Evolutionary conservation across 2,888 invertebrate species (phyloP).

Genomic region (Acutogordius australiensis): DNA sequence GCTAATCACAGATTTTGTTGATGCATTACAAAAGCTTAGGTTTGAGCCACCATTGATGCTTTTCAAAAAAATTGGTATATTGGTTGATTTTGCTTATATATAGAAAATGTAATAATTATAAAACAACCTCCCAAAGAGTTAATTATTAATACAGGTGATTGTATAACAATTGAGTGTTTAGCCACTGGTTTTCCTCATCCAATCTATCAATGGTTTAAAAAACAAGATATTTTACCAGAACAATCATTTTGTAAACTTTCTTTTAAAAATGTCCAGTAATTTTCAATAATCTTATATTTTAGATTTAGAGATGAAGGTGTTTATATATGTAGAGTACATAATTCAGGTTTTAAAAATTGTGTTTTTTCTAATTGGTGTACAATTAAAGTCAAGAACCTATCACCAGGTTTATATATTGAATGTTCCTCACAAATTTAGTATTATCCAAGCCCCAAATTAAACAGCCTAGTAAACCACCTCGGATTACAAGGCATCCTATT

Average conservation of each 20-base stretch:
- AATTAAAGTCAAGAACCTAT: not conserved
- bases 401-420: no score
- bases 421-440: no score
- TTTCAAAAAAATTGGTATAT: no score
- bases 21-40: no score
- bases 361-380: not conserved
- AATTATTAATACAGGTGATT: not conserved
- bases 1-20: no score
- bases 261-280: not conserved
- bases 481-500: not conserved
- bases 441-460: no score
- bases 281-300: not conserved
- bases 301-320: not conserved
- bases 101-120: constrained; percentile 4
- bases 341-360: not conserved
- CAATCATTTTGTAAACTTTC: not conserved
- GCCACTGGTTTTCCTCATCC: constrained; percentile 7
- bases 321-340: constrained; percentile 2
- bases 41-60: no score
- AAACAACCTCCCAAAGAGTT: constrained; percentile 6
- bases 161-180: not conserved
- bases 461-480: not conserved
- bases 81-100: no score
- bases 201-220: not conserved
- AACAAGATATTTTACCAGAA: not conserved